Evolutionary conservation across 2,797 vertebrate genomes (phyloP), one percentile per base, ranked within the genome.

Genomic region (Halcyon chelicuti): DNA sequence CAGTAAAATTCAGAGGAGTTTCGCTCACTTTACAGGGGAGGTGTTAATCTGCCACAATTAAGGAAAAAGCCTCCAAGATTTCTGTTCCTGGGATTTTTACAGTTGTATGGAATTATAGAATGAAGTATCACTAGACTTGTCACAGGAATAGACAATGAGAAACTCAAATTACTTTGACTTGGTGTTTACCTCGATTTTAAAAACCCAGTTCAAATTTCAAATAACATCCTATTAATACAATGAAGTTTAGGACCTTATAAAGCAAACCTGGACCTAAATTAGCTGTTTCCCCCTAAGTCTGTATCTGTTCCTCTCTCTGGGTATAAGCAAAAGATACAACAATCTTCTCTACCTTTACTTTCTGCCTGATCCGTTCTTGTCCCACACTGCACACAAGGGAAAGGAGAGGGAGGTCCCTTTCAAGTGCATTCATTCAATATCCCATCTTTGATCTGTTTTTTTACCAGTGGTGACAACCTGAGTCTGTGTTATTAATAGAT

Each of bases 311-410:
- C 25, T 31, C 3, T 40, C 35, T 65, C 49, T 58, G 60, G 54
- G 29, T 22, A 20, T 29, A 22, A 62, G 21, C 12, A 70, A 18
- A 78, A 74, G 26, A 13, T 26, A n/a, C n/a, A 49, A 7, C n/a
- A 49, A 14, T 18, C 28, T 47, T 61, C 47, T 60, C 23, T 40
- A 65, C 12, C 13, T 65, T 86, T 63, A n/a, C 13, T 42, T 55
- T 75, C 66, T 49, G 14, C 26, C 47, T 58, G 28, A 31, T 47
- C 39, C 25, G 12, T 60, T 25, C 40, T 83, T 31, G 28, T 63
- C 22, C n/a, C 35, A 40, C 8, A 12, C 10, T 44, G 14, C 1
- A 0, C 1, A 0, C 46, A 37, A 42, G 14, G 12, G 17, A 93
- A 67, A 65, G 25, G 17, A 73, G 19, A 81, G 8, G 4, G n/a